Evolutionary conservation across 35 echinoderm and acorn worm genomes (phyloP), one percentile per base, ranked within the genome.

Genomic region (Heliocidaris erythrogramma): DNA sequence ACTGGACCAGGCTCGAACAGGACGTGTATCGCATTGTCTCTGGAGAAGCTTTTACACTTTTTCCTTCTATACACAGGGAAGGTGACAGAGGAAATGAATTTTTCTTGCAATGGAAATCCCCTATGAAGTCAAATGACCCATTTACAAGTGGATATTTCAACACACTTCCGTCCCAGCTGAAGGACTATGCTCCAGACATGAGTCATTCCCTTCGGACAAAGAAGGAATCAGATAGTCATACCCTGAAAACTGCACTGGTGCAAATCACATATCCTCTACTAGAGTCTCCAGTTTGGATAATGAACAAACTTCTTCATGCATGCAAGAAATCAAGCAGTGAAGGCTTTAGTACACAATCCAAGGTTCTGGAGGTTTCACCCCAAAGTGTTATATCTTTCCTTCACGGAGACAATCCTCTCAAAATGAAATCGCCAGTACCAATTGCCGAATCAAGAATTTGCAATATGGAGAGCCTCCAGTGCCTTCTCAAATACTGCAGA

Each of bases 291-390:
- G 14, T 92, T 18, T 47, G 17, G 31, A 92, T 92, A 52, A 47
- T 61, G 10, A 0, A 85, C 27, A 65, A 53, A 27, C n/a, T n/a
- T n/a, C 9, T 11, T 69, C 1, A 84, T 85, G 90, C 88, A 30
- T 30, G 78, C 14, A 18, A 92, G n/a, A 3, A 32, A 31, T 60
- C 32, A 18, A 16, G 30, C 3, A 14, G 50, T 0, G 11, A 12
- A 69, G 35, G 49, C 13, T 30, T 13, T 32, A 32, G 10, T 5
- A 42, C 3, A 3, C 24, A 13, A 11, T 9, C 48, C 59, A 13
- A 47, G 48, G 94, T 97, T 42, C 88, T 94, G 10, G 94, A 91
- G 87, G 89, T 97, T 92, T 53, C 85, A 48, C 88, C 95, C 31
- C 27, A 89, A 9, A 29, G 13, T 92, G 96, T 97, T 16, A 32